Evolutionary conservation across 2,797 vertebrate genomes (phyloP), one percentile per base, ranked within the genome.

Genomic region (Tokudaia tokunoshimensis): DNA sequence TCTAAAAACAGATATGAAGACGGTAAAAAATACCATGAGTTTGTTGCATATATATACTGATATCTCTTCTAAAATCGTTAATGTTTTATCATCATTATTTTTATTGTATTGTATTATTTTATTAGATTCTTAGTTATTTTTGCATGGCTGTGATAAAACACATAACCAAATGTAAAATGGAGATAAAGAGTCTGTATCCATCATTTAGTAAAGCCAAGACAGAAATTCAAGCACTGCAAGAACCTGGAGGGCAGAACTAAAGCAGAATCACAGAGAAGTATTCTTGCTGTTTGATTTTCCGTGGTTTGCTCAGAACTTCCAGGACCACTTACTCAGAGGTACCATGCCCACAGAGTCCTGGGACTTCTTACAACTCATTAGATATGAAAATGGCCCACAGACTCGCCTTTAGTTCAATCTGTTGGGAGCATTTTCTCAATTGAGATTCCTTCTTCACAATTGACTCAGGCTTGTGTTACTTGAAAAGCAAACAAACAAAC

Each of bases 291-390:
- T 82, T 82, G 59, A 52, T 57, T 81, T 34, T 81, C 19, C 17
- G n/a, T 13, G 19, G 2, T 13, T 80, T 57, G 6, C n/a, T 15
- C 24, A 29, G 55, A n/a, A 26, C 11, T 17, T 41, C n/a, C n/a
- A 37, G 34, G 34, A 82, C 22, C 22, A 61, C 20, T 59, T 82
- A 29, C 6, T 14, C 80, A 61, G 81, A 61, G 24, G 8, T 19
- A 8, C 0, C 24, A 44, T 44, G 14, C n/a, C 37, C 37, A 17
- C 31, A 5, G 0, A 4, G 11, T 6, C 0, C 31, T 67, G 20
- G 34, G 19, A 5, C 20, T 67, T 50, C 20, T 31, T 20, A 86
- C 11, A 6, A 86, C 20, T 10, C 47, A 70, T 70, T 52, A 70
- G 31, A 22, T 86, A 10, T n/a, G 31, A 86, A 70, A 86, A 52